Conservation (phyloP, 1,140 invertebrate genomes). For the Ectropis grisescens region DNA sequence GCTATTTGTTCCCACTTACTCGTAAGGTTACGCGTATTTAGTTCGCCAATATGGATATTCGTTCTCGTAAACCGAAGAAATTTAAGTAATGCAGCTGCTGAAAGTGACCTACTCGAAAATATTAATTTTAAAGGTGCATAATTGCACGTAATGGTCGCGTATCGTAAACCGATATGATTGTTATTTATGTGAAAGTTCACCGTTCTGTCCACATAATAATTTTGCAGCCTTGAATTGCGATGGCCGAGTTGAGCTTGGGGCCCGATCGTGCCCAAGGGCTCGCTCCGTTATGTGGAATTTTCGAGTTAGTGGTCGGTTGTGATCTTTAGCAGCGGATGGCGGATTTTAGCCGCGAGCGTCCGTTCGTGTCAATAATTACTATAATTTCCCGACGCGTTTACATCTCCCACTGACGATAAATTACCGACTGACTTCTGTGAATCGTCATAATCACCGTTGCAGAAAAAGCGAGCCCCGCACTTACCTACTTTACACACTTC, state of each 20-base stretch:
- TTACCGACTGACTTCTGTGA: constrained; percentile 51
- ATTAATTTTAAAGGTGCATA: no score
- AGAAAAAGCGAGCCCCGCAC: constrained; percentile 25
- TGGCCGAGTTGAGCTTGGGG: constrained; percentile 1
- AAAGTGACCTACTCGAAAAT: no score
- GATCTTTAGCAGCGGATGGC: constrained; percentile 35
- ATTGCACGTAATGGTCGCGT: no score
- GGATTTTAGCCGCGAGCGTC: constrained; percentile 26
- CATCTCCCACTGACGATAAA: constrained; percentile 40
- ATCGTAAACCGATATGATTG: no score
- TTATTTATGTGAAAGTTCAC: no score
- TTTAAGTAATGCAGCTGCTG: no score
- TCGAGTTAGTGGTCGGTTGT: constrained; percentile 50
- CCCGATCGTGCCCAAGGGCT: constrained; percentile 33
- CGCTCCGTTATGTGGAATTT: constrained; percentile 53
- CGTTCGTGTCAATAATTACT: constrained; percentile 64
- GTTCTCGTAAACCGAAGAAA: no score
- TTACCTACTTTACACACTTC: constrained; percentile 35
- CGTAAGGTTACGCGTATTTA: not conserved
- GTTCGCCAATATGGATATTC: no score
- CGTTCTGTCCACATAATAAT: constrained; percentile 10
- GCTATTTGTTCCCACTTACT: constrained; percentile 42
- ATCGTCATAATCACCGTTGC: constrained; percentile 48
- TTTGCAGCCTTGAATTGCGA: constrained; percentile 9
- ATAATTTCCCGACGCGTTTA: constrained; percentile 42